A percentile compares a stretch with the other conserved stretches of the same genome.
Conservation (phyloP, 2,113 vertebrate genomes). For the Sinosuthora webbiana region DNA sequence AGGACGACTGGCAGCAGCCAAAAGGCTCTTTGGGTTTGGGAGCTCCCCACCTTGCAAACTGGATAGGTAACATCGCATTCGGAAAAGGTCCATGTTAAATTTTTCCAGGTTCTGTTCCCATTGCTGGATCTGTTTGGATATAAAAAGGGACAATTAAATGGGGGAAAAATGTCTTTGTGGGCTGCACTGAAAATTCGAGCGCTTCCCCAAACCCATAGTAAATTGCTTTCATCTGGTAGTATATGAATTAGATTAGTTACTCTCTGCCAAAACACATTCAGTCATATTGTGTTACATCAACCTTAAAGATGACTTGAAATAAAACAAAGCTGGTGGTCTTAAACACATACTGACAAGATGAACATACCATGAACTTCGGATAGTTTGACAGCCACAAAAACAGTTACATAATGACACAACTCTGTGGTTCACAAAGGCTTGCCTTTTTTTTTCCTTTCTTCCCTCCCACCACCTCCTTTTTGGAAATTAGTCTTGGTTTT, state of each 20-base stretch:
- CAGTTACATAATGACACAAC: background rate
- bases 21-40: conserved; percentile 93
- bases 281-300: background rate
- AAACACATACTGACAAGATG: background rate
- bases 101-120: conserved; percentile 98
- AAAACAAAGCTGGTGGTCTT: conserved; percentile 42
- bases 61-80: conserved; percentile 93
- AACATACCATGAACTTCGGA: background rate
- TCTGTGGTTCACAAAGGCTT: background rate
- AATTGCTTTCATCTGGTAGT: conserved; percentile 13
- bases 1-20: conserved; percentile 90
- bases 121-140: conserved; percentile 88
- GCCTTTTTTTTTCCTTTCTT: background rate
- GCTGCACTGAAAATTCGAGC: background rate
- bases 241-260: conserved; percentile 5
- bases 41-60: conserved; percentile 94
- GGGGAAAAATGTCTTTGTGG: background rate
- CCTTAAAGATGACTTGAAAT: conserved; percentile 27
- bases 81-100: conserved; percentile 94
- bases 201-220: conserved; percentile 2
- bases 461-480: background rate
- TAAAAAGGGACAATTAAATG: conserved; percentile 8
- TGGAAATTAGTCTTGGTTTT: background rate
- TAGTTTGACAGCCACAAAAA: conserved; percentile 17
- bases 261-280: background rate